Conservation (phyloP, 2,888 invertebrate species). For the Latrodectus elegans region DNA sequence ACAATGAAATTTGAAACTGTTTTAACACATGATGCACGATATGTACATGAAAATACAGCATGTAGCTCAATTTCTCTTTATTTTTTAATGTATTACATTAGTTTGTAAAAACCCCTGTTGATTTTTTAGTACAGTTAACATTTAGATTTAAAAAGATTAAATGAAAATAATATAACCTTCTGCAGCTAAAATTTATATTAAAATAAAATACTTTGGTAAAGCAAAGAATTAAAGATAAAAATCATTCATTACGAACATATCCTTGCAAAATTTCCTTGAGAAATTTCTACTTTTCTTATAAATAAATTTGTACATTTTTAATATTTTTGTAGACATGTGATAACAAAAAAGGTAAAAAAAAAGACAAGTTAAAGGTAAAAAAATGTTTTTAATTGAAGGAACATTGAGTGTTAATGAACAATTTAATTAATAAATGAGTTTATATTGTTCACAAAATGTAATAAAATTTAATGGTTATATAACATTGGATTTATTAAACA, state of each 20-base stretch:
- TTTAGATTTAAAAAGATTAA: no score
- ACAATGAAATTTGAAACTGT: no score
- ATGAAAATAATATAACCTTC: no score
- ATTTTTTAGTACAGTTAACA: no score
- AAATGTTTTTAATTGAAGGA: neutral
- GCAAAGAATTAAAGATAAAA: no score
- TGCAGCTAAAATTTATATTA: no score
- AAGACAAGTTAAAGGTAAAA: neutral
- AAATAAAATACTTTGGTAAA: no score
- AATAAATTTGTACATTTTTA: neutral
- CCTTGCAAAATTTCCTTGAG: neutral
- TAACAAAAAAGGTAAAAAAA: neutral
- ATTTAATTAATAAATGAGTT: neutral
- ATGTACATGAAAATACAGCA: no score
- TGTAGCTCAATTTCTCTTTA: no score
- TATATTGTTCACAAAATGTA: neutral
- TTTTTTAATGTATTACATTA: no score
- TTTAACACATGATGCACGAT: no score
- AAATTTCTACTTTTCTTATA: neutral
- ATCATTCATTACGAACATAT: neutral
- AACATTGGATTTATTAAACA: neutral
- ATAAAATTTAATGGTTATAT: slow-evolving; percentile 4
- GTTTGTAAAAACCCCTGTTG: no score
- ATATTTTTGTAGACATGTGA: neutral
- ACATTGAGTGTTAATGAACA: neutral